phyloP scores from a whole-genome alignment of 2,113 vertebrate genomes.

The Gulo gulo region DNA sequence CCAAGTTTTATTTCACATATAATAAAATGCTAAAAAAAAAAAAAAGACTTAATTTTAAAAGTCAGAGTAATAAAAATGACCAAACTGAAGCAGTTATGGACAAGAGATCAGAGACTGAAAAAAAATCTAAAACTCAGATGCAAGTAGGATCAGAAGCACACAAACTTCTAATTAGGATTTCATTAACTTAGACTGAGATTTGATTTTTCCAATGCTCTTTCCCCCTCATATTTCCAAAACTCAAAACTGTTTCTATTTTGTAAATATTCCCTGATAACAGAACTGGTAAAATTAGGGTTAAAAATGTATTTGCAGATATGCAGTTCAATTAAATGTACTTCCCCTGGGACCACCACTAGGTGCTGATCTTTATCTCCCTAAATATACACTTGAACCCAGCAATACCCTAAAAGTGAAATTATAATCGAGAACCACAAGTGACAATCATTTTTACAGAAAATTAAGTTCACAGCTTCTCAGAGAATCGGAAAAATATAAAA shows the following conservation, averaged over 20 bases:
- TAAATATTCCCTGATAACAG: background rate
- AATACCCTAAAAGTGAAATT: background rate
- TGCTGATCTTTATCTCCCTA: conserved; percentile 45
- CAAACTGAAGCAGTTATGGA: background rate
- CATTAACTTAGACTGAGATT: background rate
- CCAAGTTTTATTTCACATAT: background rate
- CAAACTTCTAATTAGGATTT: conserved; percentile 37
- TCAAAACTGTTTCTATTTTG: background rate
- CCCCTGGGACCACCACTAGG: conserved; percentile 33
- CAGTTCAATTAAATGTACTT: conserved; percentile 57
- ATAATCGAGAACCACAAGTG: conserved; percentile 59
- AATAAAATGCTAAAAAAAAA: conserved; percentile 27
- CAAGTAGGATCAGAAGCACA: background rate
- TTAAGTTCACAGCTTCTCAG: background rate
- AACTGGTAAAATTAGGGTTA: conserved; percentile 55
- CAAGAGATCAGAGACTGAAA: conserved; percentile 9
- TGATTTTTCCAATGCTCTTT: background rate
- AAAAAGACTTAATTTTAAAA: background rate
- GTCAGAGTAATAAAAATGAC: background rate
- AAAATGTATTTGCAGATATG: conserved; percentile 60
- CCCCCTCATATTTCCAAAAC: background rate
- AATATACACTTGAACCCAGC: background rate
- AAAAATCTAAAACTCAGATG: conserved; percentile 4
- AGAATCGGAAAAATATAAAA: background rate
- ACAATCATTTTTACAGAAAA: conserved; percentile 2